Base-by-base conservation (phyloP, 1,140 invertebrate species). In the Drosophila lini region DNA sequence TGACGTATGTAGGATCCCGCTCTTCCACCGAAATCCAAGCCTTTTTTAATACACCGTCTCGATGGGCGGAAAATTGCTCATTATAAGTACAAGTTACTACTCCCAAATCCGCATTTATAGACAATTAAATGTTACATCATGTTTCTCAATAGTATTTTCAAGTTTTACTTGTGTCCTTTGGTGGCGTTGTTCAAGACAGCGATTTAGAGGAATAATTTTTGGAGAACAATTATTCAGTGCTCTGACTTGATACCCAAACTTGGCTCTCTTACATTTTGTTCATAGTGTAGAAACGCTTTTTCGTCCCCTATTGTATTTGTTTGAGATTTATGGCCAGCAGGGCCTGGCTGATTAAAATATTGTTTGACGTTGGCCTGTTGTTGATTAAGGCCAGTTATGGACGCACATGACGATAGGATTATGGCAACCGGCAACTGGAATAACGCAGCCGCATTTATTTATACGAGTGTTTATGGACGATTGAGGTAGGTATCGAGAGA, bases 291-390 rank as follows among this genome's bases (percentile, higher is more conserved):
- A 36, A 13, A 11, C 16, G 28, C 40, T 53, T 50, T 34, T 59
- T 38, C 22, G 41, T 10, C 16, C 28, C 36, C 62, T 40, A 32
- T 60, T 45, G n/a, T 36, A 42, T 48, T 76, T 53, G 52, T 58
- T 68, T 10, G 44, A 68, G 73, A 76, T 76, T 76, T 76, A 76
- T 76, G 74, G 55, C 73, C 41, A 47, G 42, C 69, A 56, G 71
- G 58, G 59, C 42, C 32, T 32, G 36, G 41, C 61, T 76, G 74
- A 76, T 76, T 76, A 77, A 77, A 76, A 76, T 76, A 77, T 76
- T 42, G 74, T 78, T 86, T 85, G 82, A 85, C 81, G 82, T 85
- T 47, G 59, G 71, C 42, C 59, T 67, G 55, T 45, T 70, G 74
- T 71, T 81, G 71, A 84, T 78, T 78, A 62, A 53, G 40, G 61